Conservation (phyloP, 2,888 invertebrate genomes). For the Pandemis cinnamomeana region DNA sequence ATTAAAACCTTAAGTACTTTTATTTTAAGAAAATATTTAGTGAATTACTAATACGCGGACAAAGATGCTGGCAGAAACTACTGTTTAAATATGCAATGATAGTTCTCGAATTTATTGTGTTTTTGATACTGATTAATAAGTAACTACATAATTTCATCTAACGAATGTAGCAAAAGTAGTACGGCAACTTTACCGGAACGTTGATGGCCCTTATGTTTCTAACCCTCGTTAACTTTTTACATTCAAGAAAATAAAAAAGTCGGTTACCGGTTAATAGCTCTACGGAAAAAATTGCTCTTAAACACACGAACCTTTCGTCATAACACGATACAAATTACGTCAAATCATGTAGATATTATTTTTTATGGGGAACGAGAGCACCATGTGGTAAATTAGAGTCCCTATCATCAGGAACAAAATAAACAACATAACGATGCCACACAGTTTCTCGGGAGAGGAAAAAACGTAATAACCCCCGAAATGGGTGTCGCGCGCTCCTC, state of each 20-base stretch:
- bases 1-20: too few species aligned
- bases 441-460: constrained; percentile 56
- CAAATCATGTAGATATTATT: constrained; percentile 80
- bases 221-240: constrained; percentile 72
- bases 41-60: too few species aligned
- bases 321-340: constrained; percentile 78
- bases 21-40: too few species aligned
- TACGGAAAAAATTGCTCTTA: constrained; percentile 71
- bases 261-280: constrained; percentile 77
- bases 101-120: too few species aligned
- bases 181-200: constrained; percentile 23
- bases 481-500: constrained; percentile 66
- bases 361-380: constrained; percentile 69
- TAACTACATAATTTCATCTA: not conserved
- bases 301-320: constrained; percentile 78
- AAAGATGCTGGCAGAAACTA: too few species aligned
- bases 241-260: constrained; percentile 59
- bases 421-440: constrained; percentile 75
- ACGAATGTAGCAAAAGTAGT: constrained; percentile 1
- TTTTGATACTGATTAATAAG: too few species aligned
- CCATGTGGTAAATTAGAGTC: constrained; percentile 82
- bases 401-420: constrained; percentile 71
- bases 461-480: constrained; percentile 66
- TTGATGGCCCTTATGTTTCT: constrained; percentile 51
- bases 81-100: too few species aligned